These are phyloP conservation scores for Platyscapa corneri DNA, from an alignment of 1,140 invertebrate genomes.

Conservation along the genomic window DNA sequence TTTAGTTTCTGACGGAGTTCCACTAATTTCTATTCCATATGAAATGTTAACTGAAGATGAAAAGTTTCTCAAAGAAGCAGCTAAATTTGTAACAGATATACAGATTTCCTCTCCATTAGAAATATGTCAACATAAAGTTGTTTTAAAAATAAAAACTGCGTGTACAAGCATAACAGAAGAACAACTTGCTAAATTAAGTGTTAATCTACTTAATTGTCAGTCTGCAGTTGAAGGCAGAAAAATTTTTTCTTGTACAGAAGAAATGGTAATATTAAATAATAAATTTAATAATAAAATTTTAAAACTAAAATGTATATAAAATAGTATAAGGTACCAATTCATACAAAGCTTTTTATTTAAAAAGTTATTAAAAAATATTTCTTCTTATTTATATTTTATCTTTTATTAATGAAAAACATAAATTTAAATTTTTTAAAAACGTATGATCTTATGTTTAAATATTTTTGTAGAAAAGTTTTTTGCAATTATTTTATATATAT, in stretches of 20 bases:
- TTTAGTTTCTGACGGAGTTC: conserved; percentile 62
- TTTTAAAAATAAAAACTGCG: conserved; percentile 77
- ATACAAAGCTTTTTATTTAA: no score
- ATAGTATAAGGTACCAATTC: no score
- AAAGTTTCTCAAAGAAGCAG: conserved; percentile 79
- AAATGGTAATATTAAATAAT: conserved; percentile 75
- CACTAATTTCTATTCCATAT: conserved; percentile 74
- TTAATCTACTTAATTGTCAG: conserved; percentile 83
- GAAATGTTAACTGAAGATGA: conserved; percentile 79
- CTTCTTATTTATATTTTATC: no score
- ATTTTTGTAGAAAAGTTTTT: no score
- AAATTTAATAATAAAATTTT: no score
- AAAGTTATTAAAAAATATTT: no score
- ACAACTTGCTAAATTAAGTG: conserved; percentile 80
- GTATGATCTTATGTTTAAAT: no score
- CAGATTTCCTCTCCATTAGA: conserved; percentile 77
- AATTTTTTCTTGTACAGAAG: conserved; percentile 77
- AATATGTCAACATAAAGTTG: conserved; percentile 80
- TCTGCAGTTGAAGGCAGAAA: conserved; percentile 78
- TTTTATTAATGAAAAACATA: no score
- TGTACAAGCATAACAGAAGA: conserved; percentile 79
- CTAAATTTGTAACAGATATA: conserved; percentile 75
- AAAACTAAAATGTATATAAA: neutral
- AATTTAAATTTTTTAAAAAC: no score
- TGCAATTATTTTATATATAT: no score